These are phyloP conservation scores for Zaprionus nigranus DNA, from an alignment of 1,140 invertebrate genomes.

Conservation along the genomic window DNA sequence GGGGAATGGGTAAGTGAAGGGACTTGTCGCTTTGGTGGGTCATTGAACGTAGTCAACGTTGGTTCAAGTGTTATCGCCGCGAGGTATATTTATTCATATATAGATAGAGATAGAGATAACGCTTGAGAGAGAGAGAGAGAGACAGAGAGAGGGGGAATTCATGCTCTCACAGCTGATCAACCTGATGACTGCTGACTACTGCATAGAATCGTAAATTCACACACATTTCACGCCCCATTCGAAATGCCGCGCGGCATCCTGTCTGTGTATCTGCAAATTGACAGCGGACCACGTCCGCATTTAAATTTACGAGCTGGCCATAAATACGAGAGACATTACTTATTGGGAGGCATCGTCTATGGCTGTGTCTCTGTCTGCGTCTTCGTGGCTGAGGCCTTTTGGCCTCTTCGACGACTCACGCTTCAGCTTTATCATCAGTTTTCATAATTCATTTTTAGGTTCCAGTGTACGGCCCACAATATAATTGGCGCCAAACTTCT, in stretches of 20 bases:
- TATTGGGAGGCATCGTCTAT: constrained; percentile 22
- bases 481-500: constrained; percentile 73
- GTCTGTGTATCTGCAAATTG: constrained; percentile 60
- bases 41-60: constrained; percentile 66
- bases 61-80: constrained; percentile 41
- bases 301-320: constrained; percentile 68
- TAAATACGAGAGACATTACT: constrained; percentile 55
- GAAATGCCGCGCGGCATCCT: constrained; percentile 55
- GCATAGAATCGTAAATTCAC: constrained; percentile 70
- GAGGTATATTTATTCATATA: constrained; percentile 19
- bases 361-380: constrained; percentile 8
- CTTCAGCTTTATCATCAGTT: constrained; percentile 57
- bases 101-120: not conserved
- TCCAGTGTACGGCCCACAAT: constrained; percentile 51
- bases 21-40: constrained; percentile 41
- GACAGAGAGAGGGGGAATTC: not conserved
- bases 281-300: constrained; percentile 70
- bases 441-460: constrained; percentile 40
- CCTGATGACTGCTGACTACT: constrained; percentile 33
- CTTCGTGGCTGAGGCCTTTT: constrained; percentile 1
- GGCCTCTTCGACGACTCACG: constrained; percentile 3
- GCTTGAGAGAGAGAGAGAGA: not conserved
- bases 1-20: constrained; percentile 11
- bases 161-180: constrained; percentile 33
- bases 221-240: constrained; percentile 75